phyloP scores from a whole-genome alignment of 2,113 vertebrate genomes.

The Excalfactoria chinensis region DNA sequence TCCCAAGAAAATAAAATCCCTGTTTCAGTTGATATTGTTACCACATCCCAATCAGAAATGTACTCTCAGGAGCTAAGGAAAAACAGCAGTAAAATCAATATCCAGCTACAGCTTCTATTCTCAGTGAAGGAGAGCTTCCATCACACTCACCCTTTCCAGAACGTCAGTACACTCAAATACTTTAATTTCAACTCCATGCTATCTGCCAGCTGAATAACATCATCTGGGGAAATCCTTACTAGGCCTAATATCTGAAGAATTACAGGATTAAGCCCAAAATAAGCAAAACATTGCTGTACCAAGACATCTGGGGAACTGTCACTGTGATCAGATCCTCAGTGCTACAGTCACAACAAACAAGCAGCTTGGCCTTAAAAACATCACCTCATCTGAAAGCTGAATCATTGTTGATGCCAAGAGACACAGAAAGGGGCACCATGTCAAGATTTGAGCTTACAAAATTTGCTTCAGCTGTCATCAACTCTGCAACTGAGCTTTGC shows the following conservation, averaged over 20 bases:
- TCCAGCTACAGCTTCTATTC: conserved; percentile 33
- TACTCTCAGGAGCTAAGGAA: background rate
- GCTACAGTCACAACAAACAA: background rate
- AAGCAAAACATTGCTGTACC: background rate
- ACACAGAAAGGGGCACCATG: rapidly evolving
- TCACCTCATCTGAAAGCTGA: background rate
- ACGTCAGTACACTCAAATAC: background rate
- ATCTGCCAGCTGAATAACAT: background rate
- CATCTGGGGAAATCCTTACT: background rate
- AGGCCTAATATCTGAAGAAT: background rate
- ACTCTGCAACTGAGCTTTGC: background rate
- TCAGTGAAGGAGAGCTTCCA: background rate
- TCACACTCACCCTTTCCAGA: background rate
- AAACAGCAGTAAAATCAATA: conserved; percentile 47
- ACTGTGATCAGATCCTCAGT: background rate
- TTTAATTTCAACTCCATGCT: background rate
- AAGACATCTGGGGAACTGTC: background rate
- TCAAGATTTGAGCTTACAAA: background rate
- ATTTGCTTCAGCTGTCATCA: background rate
- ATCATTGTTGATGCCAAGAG: background rate
- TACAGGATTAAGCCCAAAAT: background rate
- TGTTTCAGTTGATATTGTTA: background rate
- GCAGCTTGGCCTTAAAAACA: background rate
- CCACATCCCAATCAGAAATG: background rate
- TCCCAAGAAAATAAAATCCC: background rate